These are phyloP conservation scores for Berghia stephanieae DNA, from an alignment of 1,140 invertebrate species.

Conservation along the genomic window DNA sequence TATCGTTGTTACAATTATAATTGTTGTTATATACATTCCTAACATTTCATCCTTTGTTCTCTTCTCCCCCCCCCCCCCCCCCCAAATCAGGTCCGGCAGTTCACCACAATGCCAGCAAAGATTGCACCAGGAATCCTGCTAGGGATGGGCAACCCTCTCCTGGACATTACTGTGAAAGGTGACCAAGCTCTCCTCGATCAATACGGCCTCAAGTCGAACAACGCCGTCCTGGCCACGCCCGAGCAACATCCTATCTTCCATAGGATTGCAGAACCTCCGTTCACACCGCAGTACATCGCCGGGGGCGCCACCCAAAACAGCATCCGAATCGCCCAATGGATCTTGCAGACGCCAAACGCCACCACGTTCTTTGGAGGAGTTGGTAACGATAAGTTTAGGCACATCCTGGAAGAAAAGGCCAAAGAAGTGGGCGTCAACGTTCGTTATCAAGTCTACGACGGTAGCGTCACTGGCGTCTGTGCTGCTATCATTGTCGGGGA, in stretches of 20 bases:
- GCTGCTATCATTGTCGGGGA: constrained; percentile 73
- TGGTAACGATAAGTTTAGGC: constrained; percentile 88
- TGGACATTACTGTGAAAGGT: constrained; percentile 91
- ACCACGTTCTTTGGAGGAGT: constrained; percentile 93
- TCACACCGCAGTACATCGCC: constrained; percentile 87
- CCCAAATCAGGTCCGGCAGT: too few species aligned
- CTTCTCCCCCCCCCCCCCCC: too few species aligned
- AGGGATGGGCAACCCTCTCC: constrained; percentile 93
- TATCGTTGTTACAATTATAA: too few species aligned
- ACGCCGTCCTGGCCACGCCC: constrained; percentile 93
- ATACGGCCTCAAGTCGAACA: constrained; percentile 86
- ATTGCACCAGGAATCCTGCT: constrained; percentile 75
- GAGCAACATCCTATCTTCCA: constrained; percentile 73
- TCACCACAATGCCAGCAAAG: too few species aligned
- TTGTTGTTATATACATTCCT: too few species aligned
- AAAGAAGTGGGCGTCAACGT: constrained; percentile 86
- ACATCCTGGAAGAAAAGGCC: constrained; percentile 86
- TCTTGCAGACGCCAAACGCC: constrained; percentile 79
- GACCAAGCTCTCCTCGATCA: constrained; percentile 82
- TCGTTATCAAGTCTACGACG: constrained; percentile 74
- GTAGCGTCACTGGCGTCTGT: constrained; percentile 82
- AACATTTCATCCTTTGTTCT: too few species aligned
- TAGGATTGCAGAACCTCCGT: constrained; percentile 51
- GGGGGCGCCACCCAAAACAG: constrained; percentile 97
- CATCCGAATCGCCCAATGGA: constrained; percentile 91